Evolutionary conservation across 2,113 vertebrate genomes (phyloP).

Genomic region (Cacatua alba): DNA sequence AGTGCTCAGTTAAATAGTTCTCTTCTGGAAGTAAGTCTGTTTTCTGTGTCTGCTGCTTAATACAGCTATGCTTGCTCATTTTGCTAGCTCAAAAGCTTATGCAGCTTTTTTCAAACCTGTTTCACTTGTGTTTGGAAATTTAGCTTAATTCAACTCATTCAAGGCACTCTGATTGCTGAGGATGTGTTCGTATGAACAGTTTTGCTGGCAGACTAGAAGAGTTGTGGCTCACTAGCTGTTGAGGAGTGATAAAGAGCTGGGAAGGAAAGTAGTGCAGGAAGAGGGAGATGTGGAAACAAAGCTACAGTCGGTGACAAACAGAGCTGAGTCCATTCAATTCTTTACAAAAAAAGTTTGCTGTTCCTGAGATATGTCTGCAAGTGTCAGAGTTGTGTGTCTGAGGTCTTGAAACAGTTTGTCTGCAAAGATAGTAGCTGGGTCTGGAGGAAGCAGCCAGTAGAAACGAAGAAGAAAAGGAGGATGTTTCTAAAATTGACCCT

Average conservation of each 20-base stretch:
- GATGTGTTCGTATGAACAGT: not conserved
- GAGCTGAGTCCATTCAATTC: not conserved
- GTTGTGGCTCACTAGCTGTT: not conserved
- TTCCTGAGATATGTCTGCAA: not conserved
- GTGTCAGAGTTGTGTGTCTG: not conserved
- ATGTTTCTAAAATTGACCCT: not conserved
- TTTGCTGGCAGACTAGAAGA: not conserved
- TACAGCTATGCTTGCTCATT: not conserved
- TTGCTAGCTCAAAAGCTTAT: not conserved
- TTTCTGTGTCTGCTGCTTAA: not conserved
- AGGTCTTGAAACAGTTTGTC: not conserved
- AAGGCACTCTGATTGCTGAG: not conserved
- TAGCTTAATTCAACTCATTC: not conserved
- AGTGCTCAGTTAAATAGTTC: not conserved
- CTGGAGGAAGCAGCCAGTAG: not conserved
- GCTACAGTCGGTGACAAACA: not conserved
- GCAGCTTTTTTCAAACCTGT: not conserved
- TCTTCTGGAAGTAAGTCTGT: not conserved
- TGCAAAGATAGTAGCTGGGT: not conserved
- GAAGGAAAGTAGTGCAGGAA: not conserved
- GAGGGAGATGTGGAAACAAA: not conserved
- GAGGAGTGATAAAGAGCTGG: not conserved
- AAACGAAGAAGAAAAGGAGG: not conserved
- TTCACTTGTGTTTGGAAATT: not conserved
- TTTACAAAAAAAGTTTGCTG: not conserved